A percentile compares a stretch with the other conserved stretches of the same genome.
Conservation (phyloP, 2,888 invertebrate genomes). For the Serripes groenlandicus region DNA sequence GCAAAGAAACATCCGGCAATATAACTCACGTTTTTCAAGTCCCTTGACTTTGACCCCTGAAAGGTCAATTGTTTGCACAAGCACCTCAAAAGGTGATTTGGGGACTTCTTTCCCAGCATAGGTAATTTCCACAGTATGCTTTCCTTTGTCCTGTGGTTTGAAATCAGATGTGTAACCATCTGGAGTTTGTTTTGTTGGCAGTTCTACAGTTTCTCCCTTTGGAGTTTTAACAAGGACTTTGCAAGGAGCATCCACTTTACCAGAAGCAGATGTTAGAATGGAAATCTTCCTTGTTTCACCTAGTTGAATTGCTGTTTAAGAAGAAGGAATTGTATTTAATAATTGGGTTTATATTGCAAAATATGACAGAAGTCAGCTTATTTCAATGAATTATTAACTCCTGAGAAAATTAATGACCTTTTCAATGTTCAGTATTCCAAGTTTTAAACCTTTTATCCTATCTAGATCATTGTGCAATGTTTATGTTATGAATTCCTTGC, state of each 20-base stretch:
- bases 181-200: slow-evolving; percentile 91
- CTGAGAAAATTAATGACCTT: too few species aligned
- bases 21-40: slow-evolving; percentile 94
- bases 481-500: too few species aligned
- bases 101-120: slow-evolving; percentile 86
- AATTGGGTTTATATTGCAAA: neutral
- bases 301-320: slow-evolving; percentile 60
- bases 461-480: too few species aligned
- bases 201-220: slow-evolving; percentile 89
- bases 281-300: slow-evolving; percentile 62
- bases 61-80: slow-evolving; percentile 89
- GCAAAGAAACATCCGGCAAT: too few species aligned
- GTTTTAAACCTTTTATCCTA: too few species aligned
- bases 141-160: slow-evolving; percentile 85
- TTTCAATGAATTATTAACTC: too few species aligned
- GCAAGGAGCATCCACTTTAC: slow-evolving; percentile 65
- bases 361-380: neutral
- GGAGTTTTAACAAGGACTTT: slow-evolving; percentile 81
- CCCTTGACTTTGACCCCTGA: slow-evolving; percentile 95
- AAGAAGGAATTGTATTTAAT: neutral
- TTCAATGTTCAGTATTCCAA: too few species aligned
- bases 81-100: slow-evolving; percentile 86
- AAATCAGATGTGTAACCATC: slow-evolving; percentile 88
- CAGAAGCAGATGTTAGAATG: slow-evolving; percentile 65
- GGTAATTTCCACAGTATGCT: slow-evolving; percentile 84